These are phyloP conservation scores for Phalera bucephala DNA, from an alignment of 2,888 invertebrate genomes.

Conservation along the genomic window DNA sequence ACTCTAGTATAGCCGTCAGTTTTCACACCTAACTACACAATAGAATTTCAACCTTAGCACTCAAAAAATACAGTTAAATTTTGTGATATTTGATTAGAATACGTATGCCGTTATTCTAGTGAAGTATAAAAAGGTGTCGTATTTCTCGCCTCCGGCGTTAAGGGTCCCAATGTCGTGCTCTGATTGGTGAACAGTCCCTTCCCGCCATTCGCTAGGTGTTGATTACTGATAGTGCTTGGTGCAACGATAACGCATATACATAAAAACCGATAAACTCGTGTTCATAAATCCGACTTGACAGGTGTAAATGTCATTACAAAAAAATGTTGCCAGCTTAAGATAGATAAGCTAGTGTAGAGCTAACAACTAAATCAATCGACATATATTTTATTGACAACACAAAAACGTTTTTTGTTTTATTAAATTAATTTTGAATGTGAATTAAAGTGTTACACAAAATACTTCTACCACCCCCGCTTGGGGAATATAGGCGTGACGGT, in stretches of 20 bases:
- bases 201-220: constrained; percentile 46
- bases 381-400: too few relatives aligned
- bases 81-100: constrained; percentile 8
- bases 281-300: too few relatives aligned
- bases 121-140: constrained; percentile 59
- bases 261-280: constrained; percentile 6
- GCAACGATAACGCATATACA: constrained; percentile 16
- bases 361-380: too few relatives aligned
- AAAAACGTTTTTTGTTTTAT: too few relatives aligned
- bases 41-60: constrained; percentile 27
- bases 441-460: too few relatives aligned
- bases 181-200: constrained; percentile 59
- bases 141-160: constrained; percentile 80
- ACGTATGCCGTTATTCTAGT: constrained; percentile 38
- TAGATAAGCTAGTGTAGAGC: too few relatives aligned
- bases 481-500: too few relatives aligned
- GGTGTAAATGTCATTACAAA: too few relatives aligned
- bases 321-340: too few relatives aligned
- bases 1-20: constrained; percentile 70
- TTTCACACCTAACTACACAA: constrained; percentile 67
- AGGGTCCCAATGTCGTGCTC: constrained; percentile 58
- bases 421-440: too few relatives aligned
- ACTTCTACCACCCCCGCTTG: too few relatives aligned
- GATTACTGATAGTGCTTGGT: constrained; percentile 43
- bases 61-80: neutral